Base-by-base conservation (phyloP, 1,140 invertebrate species). In the Diachasmimorpha longicaudata region DNA sequence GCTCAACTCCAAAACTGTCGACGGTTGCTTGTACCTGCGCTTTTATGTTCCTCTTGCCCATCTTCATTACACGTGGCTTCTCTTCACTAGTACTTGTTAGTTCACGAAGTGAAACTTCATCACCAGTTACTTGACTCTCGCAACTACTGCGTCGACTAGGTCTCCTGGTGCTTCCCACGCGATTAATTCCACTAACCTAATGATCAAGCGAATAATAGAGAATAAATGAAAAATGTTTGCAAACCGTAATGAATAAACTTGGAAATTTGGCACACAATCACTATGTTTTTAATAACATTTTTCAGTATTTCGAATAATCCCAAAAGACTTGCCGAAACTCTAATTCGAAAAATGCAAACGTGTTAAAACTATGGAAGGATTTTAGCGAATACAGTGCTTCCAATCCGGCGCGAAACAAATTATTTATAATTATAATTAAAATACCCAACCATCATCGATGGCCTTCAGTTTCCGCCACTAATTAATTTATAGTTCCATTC, bases 41-140 rank as follows among this genome's bases (percentile, higher is more conserved):
- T 90, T 95, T 96, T 82, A 94, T 96, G 89, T 97, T 95, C 76
- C 95, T 90, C 81, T 94, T 95, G 11, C 94, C 94, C 92, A 96
- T 95, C 81, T 92, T 92, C 36, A 93, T 92, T 48, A 93, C 91
- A 25, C 93, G 89, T 0, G 93, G 92, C 79, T 93, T 93, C 79
- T 91, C 90, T 70, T 90, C 90, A 25, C 84, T 81, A 67, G 84
- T 85, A 21, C 79, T 77, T 13, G 80, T 79, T 36, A 87, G 82
- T 81, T 88, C 86, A 6, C 84, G 83, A 39, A 87, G 79, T 23
- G 86, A 88, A 77, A 87, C 82, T 36, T 84, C 81, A 70, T 88
- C 85, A 8, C 84, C 83, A 13, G 82, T 81, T 66, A 85, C 78
- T 74, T 87, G 86, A 80, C 84, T 88, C 75, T 88, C 86, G 78